phyloP scores from a whole-genome alignment of 2,113 vertebrate genomes.

The Polyodon spathula region DNA sequence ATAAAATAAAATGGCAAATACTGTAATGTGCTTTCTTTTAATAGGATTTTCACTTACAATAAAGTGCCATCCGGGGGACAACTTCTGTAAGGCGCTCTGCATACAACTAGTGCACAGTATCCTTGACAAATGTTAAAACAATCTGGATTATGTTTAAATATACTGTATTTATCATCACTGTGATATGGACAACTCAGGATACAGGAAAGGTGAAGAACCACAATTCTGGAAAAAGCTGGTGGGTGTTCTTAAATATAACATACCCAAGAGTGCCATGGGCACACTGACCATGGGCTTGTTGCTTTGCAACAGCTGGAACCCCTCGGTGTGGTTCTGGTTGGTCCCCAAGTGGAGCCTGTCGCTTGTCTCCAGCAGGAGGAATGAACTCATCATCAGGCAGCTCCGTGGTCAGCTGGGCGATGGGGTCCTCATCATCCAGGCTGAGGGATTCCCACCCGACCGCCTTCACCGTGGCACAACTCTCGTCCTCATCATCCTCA shows the following conservation, averaged over 20 bases:
- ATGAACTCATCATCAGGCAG: slow-evolving; percentile 52
- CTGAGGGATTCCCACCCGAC: slow-evolving; percentile 55
- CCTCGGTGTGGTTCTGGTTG: slow-evolving; percentile 58
- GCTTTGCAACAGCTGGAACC: slow-evolving; percentile 70
- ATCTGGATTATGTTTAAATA: too few species aligned
- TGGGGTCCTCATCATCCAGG: slow-evolving; percentile 22
- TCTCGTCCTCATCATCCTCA: slow-evolving; percentile 67
- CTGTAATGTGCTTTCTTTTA: too few species aligned
- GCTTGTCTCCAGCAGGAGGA: slow-evolving; percentile 66
- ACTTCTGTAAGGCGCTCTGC: not conserved
- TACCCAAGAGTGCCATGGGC: not conserved
- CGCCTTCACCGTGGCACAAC: slow-evolving; percentile 72
- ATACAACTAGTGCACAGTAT: not conserved
- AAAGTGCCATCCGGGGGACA: too few species aligned
- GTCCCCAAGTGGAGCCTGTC: slow-evolving; percentile 69
- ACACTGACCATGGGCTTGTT: slow-evolving; percentile 68
- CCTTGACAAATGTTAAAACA: not conserved
- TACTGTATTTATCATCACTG: too few species aligned
- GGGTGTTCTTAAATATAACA: too few species aligned
- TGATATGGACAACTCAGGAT: too few species aligned
- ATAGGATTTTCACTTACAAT: too few species aligned
- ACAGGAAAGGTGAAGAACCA: too few species aligned
- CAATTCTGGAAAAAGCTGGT: too few species aligned
- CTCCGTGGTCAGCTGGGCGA: slow-evolving; percentile 19
- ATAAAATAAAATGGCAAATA: too few species aligned